Conservation (phyloP, 2,797 vertebrate genomes). For the Sylvia borin region DNA sequence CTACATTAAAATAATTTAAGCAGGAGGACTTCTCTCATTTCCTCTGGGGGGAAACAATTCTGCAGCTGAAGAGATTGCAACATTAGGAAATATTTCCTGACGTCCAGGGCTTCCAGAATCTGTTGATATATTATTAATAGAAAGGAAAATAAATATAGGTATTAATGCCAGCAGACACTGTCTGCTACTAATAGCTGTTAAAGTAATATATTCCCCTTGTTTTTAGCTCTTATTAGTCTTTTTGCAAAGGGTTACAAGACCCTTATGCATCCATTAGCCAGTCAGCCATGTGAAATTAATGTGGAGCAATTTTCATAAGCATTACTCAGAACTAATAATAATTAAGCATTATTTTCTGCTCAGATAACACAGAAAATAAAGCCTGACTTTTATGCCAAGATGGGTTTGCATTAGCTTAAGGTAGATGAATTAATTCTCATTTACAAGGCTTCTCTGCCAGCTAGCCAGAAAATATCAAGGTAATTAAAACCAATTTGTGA, state of each 20-base stretch:
- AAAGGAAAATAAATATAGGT: slow-evolving; percentile 66
- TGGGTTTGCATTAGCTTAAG: slow-evolving; percentile 68
- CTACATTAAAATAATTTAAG: slow-evolving; percentile 30
- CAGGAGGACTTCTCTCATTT: slow-evolving; percentile 29
- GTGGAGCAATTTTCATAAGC: slow-evolving; percentile 69
- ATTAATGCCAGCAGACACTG: slow-evolving; percentile 59
- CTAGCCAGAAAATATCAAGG: slow-evolving; percentile 63
- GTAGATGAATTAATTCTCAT: slow-evolving; percentile 70
- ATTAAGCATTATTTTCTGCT: slow-evolving; percentile 73
- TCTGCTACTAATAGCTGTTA: slow-evolving; percentile 62
- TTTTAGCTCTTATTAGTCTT: slow-evolving; percentile 70
- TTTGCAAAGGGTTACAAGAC: slow-evolving; percentile 65
- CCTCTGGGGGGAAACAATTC: slow-evolving; percentile 30
- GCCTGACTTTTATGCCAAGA: slow-evolving; percentile 67
- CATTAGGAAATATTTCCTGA: slow-evolving; percentile 50
- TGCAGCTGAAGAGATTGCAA: slow-evolving; percentile 12
- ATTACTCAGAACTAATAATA: slow-evolving; percentile 71
- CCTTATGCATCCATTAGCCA: slow-evolving; percentile 70
- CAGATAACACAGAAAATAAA: slow-evolving; percentile 70
- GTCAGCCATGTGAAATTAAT: slow-evolving; percentile 70
- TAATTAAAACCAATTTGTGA: slow-evolving; percentile 71
- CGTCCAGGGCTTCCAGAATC: slow-evolving; percentile 30
- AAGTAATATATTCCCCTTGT: slow-evolving; percentile 64
- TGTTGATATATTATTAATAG: slow-evolving; percentile 69
- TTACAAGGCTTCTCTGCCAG: slow-evolving; percentile 56